Evolutionary conservation across 2,797 vertebrate genomes (phyloP), one percentile per base, ranked within the genome.

Genomic region (Emydoidea blandingii): DNA sequence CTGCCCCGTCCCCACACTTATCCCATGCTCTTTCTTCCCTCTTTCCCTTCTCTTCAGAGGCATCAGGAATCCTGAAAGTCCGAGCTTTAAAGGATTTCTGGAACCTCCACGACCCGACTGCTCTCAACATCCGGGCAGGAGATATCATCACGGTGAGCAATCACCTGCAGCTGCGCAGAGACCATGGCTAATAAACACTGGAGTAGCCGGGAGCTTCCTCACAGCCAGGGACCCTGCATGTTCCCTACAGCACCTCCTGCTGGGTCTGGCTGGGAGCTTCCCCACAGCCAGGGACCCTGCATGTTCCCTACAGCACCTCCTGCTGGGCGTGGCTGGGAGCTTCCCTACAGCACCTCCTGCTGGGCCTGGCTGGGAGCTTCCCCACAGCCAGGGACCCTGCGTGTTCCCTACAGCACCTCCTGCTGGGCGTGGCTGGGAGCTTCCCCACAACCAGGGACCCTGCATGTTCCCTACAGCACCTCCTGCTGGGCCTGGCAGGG

Each of bases 1-100:
- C 62, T 34, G 6, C 62, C 62, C n/a, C 5, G 56, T 34, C 47
- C 41, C 53, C 16, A 19, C 68, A 10, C 0, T 2, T 65, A 59
- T 83, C 78, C 62, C 52, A 10, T 76, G 86, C 97, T 80, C 76
- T 86, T 94, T 88, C 79, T 87, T 87, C 78, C 52, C 83, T n/a
- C 79, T 34, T 5, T 94, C 95, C 93, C 57, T 96, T 96, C 65
- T 89, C 96, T 92, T 97, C 96, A 99, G 99, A 99, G 87, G 99
- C 99, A 41, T 99, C 99, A 2, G 99, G 99, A 89, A 99, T 99
- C 83, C 96, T 99, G 96, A 99, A 99, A 98, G 99, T 99, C 85
- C 97, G 99, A 94, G 99, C 99, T 10, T 98, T 99, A 95, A 99
- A 99, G 97, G 99, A 99, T 92, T 99, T 99, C 97, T 99, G 99